These are phyloP conservation scores for Mycalesis mineus DNA, from an alignment of 2,888 invertebrate genomes.

Conservation along the genomic window DNA sequence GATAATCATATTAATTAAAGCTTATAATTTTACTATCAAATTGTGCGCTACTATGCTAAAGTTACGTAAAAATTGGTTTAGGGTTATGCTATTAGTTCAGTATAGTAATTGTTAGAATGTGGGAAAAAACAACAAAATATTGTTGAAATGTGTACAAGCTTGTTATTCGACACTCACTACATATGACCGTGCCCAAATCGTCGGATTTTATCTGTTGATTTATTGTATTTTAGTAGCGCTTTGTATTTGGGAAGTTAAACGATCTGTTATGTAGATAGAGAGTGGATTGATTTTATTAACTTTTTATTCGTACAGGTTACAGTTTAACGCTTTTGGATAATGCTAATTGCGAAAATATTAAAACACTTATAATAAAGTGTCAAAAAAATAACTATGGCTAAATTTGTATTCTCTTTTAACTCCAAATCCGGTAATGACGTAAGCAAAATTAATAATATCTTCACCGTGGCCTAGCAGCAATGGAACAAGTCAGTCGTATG, in stretches of 20 bases:
- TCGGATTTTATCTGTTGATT: not conserved
- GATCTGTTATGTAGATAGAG: not conserved
- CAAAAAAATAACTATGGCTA: no score
- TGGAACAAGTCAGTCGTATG: not conserved
- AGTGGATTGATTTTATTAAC: not conserved
- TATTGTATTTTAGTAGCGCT: not conserved
- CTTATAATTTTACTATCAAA: constrained; percentile 13
- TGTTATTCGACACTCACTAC: constrained; percentile 2
- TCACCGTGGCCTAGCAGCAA: not conserved
- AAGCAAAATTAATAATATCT: not conserved
- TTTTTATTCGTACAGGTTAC: no score
- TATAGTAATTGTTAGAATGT: constrained; percentile 27
- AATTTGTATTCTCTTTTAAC: no score
- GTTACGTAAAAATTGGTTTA: constrained; percentile 1
- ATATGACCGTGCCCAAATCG: constrained; percentile 4
- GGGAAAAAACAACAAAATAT: constrained; percentile 20
- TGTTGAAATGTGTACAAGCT: constrained; percentile 24
- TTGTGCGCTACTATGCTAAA: constrained; percentile 12
- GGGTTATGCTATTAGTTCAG: constrained; percentile 21
- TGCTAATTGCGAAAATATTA: no score
- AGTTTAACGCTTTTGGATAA: no score
- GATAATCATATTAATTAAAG: constrained; percentile 9
- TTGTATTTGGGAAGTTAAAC: not conserved
- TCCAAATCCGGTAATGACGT: no score
- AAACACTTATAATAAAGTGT: no score